phyloP scores from a whole-genome alignment of 2,888 invertebrate genomes.

The Limenitis camilla region DNA sequence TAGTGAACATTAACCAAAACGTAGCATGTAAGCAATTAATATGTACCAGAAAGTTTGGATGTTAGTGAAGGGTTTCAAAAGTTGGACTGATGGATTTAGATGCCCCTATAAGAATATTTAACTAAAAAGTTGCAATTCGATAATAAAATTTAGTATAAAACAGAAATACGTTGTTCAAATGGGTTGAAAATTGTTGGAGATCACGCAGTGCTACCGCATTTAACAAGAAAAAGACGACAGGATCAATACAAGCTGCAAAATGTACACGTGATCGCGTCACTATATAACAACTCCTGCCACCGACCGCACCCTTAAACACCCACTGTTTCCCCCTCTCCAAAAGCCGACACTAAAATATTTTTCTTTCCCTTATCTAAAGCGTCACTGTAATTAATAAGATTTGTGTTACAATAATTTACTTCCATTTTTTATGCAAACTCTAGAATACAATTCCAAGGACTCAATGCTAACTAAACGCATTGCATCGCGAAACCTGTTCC shows the following conservation, averaged over 20 bases:
- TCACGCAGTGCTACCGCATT: conserved; percentile 49
- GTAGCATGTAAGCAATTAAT: too few species aligned
- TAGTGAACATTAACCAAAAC: too few species aligned
- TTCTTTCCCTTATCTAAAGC: conserved; percentile 46
- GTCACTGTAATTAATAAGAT: conserved; percentile 21
- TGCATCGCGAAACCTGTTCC: conserved; percentile 49
- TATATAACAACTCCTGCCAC: conserved; percentile 68
- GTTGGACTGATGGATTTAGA: too few species aligned
- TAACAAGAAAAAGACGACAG: conserved; percentile 60
- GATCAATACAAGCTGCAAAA: conserved; percentile 73
- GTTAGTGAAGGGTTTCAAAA: too few species aligned
- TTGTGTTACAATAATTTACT: neutral
- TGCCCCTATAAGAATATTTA: too few species aligned
- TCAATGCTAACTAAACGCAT: conserved; percentile 12
- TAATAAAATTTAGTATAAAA: too few species aligned
- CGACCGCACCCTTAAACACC: conserved; percentile 61
- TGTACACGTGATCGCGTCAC: conserved; percentile 73
- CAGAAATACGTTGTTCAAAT: too few species aligned
- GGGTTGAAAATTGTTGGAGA: conserved; percentile 33
- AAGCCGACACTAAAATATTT: conserved; percentile 61
- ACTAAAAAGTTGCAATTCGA: too few species aligned
- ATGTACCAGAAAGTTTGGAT: too few species aligned
- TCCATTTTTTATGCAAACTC: conserved; percentile 7
- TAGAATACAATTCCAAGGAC: conserved; percentile 15
- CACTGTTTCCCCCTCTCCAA: conserved; percentile 50